Evolutionary conservation across 2,888 invertebrate species (phyloP).

Genomic region (Agrochola circellaris): DNA sequence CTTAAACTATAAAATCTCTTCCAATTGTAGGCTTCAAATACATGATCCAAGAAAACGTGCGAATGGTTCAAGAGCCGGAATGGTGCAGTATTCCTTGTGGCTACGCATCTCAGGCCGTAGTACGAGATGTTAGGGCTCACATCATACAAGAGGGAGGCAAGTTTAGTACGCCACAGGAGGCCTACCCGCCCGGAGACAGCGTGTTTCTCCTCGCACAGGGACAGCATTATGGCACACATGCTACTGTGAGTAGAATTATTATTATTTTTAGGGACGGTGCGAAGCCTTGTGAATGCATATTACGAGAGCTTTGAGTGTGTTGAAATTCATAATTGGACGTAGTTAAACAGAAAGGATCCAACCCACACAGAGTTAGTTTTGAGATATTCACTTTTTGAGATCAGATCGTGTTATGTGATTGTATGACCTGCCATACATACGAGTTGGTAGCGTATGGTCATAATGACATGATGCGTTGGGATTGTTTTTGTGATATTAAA

Average conservation of each 20-base stretch:
- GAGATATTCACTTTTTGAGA: no score
- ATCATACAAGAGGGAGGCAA: slow-evolving; percentile 69
- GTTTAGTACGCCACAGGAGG: slow-evolving; percentile 79
- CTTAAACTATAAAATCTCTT: not conserved
- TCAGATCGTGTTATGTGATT: no score
- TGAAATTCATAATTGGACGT: not conserved
- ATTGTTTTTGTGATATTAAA: no score
- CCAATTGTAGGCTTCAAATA: slow-evolving; percentile 84
- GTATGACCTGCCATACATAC: no score
- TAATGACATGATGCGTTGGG: no score
- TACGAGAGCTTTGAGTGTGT: accelerated
- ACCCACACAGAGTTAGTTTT: no score
- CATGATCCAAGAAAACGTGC: slow-evolving; percentile 89
- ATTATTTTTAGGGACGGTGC: no score
- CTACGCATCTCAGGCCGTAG: slow-evolving; percentile 93
- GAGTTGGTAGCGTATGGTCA: no score
- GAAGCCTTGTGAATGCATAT: not conserved
- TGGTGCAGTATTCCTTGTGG: slow-evolving; percentile 92
- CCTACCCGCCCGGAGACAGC: slow-evolving; percentile 92
- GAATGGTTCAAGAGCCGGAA: slow-evolving; percentile 92
- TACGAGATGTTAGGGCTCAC: slow-evolving; percentile 74
- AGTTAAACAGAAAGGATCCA: no score
- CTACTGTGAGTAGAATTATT: slow-evolving; percentile 90
- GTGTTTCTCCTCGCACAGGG: slow-evolving; percentile 94
- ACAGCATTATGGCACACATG: slow-evolving; percentile 95